Base-by-base conservation (phyloP, 1,140 invertebrate genomes). In the Drosophila oshimai region DNA sequence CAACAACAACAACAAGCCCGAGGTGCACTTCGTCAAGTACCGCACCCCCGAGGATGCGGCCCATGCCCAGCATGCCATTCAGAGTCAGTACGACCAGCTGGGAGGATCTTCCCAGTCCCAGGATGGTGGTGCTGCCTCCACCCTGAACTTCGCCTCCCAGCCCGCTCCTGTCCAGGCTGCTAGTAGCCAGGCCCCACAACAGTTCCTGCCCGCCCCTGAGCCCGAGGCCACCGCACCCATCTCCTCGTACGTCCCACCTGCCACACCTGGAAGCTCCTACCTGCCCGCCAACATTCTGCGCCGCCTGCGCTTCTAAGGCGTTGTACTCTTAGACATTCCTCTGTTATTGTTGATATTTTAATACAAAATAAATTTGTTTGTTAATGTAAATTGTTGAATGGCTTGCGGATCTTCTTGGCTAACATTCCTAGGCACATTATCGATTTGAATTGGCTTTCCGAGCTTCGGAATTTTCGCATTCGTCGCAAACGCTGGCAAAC, bases 211-310 rank as follows among this genome's bases (percentile, higher is more conserved):
- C 36, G 12, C 49, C 15, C n/a, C 46, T 10, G 17, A 18, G 20
- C 50, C 36, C 6, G 67, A 71, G 36, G 70, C 72, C 29, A 74
- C 72, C 20, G 51, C 70, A 18, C 60, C 72, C 41, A 53, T 65
- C 29, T 68, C 70, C 15, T 68, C 71, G 12, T 74, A 74, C 13
- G 45, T 74, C 26, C 72, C 70, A 9, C 71, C 72, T 3, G 46
- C 34, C 13, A 44, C 71, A 7, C 71, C 71, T 6, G 70, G 70
- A 4, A 74, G 60, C 39, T 45, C 61, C 10, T 87, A 87, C 41
- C 55, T 87, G 68, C 81, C 81, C 17, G 73, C 81, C 57, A 86
- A 86, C 49, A 86, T 84, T 55, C 61, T 84, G 44, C 75, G 80
- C 15, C 75, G 75, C 34, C 41, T 86, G 33, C 47, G 80, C 10